Evolutionary conservation across 2,888 invertebrate species (phyloP), one percentile per base, ranked within the genome.

Genomic region (Dinocampus coccinellae): DNA sequence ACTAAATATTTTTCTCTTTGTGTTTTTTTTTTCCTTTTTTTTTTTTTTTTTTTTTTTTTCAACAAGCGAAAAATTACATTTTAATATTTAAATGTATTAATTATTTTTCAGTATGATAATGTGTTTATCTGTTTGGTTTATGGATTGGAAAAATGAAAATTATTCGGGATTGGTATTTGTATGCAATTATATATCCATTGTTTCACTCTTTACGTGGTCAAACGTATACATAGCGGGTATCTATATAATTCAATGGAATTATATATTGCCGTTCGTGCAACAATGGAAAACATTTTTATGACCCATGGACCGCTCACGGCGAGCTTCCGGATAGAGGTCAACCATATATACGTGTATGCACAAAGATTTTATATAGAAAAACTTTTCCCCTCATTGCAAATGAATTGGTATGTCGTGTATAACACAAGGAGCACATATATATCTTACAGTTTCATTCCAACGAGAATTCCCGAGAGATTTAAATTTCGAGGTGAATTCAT

Each of bases 301-400:
- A 57, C 36, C 65, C 39, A 47, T 39, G 16, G 26, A 20, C 20
- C 36, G 57, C 39, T 55, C 39, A 9, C 39, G 66, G 57, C 16
- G 36, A 26, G 66, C 13, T 58, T 66, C 66, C 66, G 66, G 53
- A 6, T 10, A 22, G 34, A 64, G 34, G 64, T 53, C 22, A 53
- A n/a, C 7, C 16, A 47, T 36, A 9, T 36, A 36, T 9, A 36
- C 10, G 10, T 36, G 10, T 7, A 33, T 33, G 7, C 7, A 33
- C 33, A 33, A 13, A 53, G 34, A 29, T 52, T 29, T 64, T 13
- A 33, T 26, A 55, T 55, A 39, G 55, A 66, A 42, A 39, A 66
- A 66, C 33, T 67, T 72, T 72, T 72, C 67, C 47, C 63, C 63
- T 72, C 47, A 57, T 72, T 72, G 72, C 67, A 67, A 72, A 72